phyloP scores from a whole-genome alignment of 2,888 invertebrate genomes.

The Netelia inedita region DNA sequence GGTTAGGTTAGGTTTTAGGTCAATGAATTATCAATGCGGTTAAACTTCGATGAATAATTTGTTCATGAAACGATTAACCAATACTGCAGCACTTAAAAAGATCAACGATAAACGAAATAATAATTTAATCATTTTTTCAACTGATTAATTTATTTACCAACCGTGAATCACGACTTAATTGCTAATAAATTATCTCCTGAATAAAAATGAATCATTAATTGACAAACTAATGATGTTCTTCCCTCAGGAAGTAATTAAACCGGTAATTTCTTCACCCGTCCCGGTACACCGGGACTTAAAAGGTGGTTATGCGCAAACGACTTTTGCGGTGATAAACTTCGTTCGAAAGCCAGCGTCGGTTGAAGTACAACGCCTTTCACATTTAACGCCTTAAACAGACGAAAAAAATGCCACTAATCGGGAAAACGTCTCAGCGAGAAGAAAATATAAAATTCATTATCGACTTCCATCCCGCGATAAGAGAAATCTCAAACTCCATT shows the following conservation, averaged over 20 bases:
- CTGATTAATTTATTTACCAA: too few relatives aligned
- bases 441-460: background rate
- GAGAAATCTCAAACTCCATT: background rate
- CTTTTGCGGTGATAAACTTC: background rate
- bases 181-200: background rate
- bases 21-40: too few relatives aligned
- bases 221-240: background rate
- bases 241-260: background rate
- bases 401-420: conserved; percentile 6
- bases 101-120: too few relatives aligned
- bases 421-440: conserved; percentile 6
- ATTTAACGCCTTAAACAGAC: conserved; percentile 17
- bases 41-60: too few relatives aligned
- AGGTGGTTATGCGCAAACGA: background rate
- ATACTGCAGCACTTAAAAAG: too few relatives aligned
- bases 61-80: too few relatives aligned
- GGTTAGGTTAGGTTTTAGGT: too few relatives aligned
- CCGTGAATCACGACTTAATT: too few relatives aligned
- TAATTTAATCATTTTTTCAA: too few relatives aligned
- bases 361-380: conserved; percentile 12
- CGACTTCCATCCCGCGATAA: conserved; percentile 1
- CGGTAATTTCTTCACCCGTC: background rate
- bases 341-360: conserved; percentile 10
- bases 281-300: background rate
- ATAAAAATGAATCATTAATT: background rate